phyloP scores from a whole-genome alignment of 2,888 invertebrate species.

The Odontocolon sp. region DNA sequence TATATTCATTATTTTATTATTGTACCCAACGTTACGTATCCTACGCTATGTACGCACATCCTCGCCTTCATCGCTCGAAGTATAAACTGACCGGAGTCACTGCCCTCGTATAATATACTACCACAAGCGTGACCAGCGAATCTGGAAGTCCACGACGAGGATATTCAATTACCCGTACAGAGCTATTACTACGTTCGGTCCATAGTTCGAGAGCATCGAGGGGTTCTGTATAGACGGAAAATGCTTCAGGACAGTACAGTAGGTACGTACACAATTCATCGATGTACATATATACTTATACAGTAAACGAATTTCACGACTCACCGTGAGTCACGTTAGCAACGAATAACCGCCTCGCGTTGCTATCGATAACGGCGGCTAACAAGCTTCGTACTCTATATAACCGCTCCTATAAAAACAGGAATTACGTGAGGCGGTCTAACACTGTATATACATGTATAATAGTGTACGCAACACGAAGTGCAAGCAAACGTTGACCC shows the following conservation, averaged over 20 bases:
- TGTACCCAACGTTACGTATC: neutral
- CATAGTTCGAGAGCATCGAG: neutral
- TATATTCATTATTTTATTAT: conserved; percentile 19
- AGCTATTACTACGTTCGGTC: conserved; percentile 23
- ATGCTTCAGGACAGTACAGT: too few relatives aligned
- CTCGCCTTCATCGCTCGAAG: neutral
- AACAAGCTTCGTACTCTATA: neutral
- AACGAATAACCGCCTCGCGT: neutral
- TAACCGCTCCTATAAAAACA: neutral
- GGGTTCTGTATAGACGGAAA: neutral
- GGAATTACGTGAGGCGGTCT: conserved; percentile 4
- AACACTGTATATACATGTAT: neutral
- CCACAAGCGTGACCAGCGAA: conserved; percentile 39
- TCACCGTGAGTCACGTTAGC: conserved; percentile 9
- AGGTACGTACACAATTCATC: neutral
- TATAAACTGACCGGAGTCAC: conserved; percentile 24
- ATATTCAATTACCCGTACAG: conserved; percentile 42
- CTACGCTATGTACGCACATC: neutral
- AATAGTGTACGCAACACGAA: neutral
- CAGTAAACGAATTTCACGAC: neutral
- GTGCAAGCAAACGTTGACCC: conserved; percentile 28
- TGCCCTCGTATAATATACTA: conserved; percentile 42
- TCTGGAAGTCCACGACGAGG: conserved; percentile 41
- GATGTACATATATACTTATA: neutral
- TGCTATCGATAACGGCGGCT: conserved; percentile 1